Percentiles rank a stretch among this genome's conserved stretches.
These are phyloP conservation scores for Chloebia gouldiae DNA, from an alignment of 2,113 vertebrate species.

Conservation along the genomic window DNA sequence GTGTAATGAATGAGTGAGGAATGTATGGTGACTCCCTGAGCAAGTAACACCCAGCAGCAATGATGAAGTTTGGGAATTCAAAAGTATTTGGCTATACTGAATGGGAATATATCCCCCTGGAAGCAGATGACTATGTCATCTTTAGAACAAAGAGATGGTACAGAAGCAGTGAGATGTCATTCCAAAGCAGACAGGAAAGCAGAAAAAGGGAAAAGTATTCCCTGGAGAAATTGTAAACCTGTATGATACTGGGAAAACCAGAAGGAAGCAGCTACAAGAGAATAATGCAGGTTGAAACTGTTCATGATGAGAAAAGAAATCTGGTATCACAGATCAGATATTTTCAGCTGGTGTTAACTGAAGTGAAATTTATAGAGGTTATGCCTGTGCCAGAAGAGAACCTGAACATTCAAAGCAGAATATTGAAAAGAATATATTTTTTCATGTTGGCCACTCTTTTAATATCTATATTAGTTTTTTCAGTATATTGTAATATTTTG, in stretches of 20 bases:
- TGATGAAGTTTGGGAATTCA: neutral
- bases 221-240: neutral
- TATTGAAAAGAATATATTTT: neutral
- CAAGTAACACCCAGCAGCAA: neutral
- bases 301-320: neutral
- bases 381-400: neutral
- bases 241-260: neutral
- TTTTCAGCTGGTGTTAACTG: neutral
- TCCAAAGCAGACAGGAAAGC: neutral
- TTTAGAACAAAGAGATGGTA: neutral
- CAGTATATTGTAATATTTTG: neutral
- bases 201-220: neutral
- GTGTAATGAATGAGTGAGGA: neutral
- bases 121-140: neutral
- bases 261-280: neutral
- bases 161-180: neutral
- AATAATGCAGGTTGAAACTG: fast-evolving
- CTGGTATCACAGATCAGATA: neutral
- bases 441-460: neutral
- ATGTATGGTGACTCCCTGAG: neutral
- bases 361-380: neutral
- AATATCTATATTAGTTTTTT: neutral
- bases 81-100: neutral
- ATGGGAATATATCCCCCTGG: neutral
- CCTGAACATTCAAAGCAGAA: neutral